These are phyloP conservation scores for Etheostoma perlongum DNA, from an alignment of 2,797 vertebrate species.

Conservation along the genomic window DNA sequence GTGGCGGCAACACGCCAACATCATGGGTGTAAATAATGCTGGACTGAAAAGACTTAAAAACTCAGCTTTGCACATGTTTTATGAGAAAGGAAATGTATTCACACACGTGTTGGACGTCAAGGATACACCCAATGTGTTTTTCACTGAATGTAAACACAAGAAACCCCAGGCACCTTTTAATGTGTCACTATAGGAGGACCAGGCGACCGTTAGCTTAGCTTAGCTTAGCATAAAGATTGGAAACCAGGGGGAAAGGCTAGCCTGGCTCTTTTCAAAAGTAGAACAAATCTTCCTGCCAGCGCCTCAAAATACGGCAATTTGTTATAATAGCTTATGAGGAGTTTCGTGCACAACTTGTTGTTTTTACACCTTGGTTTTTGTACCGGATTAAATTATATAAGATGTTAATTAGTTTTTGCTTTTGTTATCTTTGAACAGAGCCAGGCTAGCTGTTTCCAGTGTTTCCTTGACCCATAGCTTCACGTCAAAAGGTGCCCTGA, in stretches of 20 bases:
- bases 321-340: background rate
- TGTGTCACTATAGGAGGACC: background rate
- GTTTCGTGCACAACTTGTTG: background rate
- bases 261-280: background rate
- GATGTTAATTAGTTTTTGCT: no score
- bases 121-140: background rate
- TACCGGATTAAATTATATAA: no score
- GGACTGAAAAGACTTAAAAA: background rate
- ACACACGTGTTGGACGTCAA: background rate
- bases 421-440: background rate
- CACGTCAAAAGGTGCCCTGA: no score
- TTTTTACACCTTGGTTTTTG: background rate
- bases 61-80: background rate
- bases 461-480: background rate
- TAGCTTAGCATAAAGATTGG: background rate
- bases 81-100: background rate
- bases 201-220: background rate
- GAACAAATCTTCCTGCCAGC: background rate
- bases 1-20: background rate
- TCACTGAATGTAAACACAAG: background rate
- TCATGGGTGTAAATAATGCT: background rate
- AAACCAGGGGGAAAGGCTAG: background rate
- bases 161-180: background rate
- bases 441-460: background rate
- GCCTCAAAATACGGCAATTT: background rate